These are phyloP conservation scores for Thryonomys swinderianus DNA, from an alignment of 2,113 vertebrate genomes.

Conservation along the genomic window DNA sequence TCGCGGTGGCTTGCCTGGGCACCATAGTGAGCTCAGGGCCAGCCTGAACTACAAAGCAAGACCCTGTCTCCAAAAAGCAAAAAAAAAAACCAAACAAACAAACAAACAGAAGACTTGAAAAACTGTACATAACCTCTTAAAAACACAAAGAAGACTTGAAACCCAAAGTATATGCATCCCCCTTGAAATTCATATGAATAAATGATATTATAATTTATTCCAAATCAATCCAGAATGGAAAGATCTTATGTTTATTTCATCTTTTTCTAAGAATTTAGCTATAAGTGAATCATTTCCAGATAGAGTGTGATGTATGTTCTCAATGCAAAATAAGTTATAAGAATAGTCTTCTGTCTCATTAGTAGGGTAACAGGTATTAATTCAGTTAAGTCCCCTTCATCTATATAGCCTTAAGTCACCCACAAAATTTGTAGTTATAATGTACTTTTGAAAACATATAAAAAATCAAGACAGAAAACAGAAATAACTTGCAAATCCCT, in stretches of 20 bases:
- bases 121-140: not conserved
- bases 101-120: too few relatives aligned
- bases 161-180: not conserved
- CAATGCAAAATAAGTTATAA: conserved; percentile 23
- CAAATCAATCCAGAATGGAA: conserved; percentile 3
- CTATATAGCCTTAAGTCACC: conserved; percentile 9
- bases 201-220: not conserved
- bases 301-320: not conserved
- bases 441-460: not conserved
- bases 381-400: not conserved
- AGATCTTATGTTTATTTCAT: not conserved
- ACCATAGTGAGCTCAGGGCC: too few relatives aligned
- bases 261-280: conserved; percentile 11
- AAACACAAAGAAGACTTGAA: conserved; percentile 22
- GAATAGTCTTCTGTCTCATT: not conserved
- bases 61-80: too few relatives aligned
- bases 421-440: not conserved
- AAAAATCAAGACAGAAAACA: not conserved
- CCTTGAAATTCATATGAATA: conserved; percentile 11
- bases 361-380: conserved; percentile 14
- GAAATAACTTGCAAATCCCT: conserved; percentile 10
- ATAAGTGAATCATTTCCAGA: conserved; percentile 23
- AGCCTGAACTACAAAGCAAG: too few relatives aligned
- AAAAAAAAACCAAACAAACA: too few relatives aligned
- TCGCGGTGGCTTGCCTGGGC: too few relatives aligned